phyloP scores from a whole-genome alignment of 23 tunicate genomes.

The Trididemnum nubilum region DNA sequence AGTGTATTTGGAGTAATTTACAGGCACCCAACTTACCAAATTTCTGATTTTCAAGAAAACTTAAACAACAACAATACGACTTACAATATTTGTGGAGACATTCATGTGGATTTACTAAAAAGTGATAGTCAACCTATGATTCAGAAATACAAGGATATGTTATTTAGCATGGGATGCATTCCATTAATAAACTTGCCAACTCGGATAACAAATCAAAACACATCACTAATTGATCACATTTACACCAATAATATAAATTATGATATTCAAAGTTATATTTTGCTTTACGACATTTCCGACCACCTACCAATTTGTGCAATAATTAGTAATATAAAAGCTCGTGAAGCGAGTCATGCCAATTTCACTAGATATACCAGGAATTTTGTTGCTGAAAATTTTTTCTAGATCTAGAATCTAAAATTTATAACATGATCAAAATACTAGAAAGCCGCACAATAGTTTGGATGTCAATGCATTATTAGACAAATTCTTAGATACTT shows the following conservation, averaged over 20 bases:
- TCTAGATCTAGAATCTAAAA: no score
- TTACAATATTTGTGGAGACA: background rate
- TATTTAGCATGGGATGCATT: background rate
- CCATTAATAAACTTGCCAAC: background rate
- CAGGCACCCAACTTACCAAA: conserved; percentile 26
- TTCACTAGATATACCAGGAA: background rate
- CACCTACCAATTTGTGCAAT: background rate
- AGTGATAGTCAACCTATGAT: background rate
- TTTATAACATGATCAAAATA: no score
- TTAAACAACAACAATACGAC: background rate
- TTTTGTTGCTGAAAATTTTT: background rate
- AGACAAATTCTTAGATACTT: no score
- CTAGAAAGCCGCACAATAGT: no score
- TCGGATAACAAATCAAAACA: background rate
- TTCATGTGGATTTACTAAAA: no score
- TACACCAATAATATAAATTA: background rate
- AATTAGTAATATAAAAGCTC: no score
- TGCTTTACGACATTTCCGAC: background rate
- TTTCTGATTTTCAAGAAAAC: background rate
- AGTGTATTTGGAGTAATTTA: conserved; percentile 3
- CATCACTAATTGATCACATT: background rate
- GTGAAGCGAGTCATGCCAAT: background rate
- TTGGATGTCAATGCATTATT: no score
- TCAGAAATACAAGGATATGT: background rate
- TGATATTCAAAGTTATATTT: background rate